phyloP scores from a whole-genome alignment of 1,140 invertebrate species.

The Trichomalopsis sarcophagae region DNA sequence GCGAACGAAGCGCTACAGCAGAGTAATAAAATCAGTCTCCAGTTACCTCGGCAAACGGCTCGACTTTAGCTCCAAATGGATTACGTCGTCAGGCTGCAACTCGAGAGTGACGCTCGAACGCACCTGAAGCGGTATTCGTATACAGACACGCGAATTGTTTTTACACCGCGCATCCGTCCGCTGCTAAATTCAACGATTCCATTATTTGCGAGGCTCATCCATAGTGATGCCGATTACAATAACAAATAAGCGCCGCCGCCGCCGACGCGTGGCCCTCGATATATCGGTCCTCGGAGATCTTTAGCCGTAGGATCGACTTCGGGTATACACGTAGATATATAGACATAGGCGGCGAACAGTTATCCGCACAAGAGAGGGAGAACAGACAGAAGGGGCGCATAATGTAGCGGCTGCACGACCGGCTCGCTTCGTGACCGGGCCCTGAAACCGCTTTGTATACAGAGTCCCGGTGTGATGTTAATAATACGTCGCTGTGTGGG shows the following conservation, averaged over 20 bases:
- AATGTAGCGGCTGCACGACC: slow-evolving; percentile 52
- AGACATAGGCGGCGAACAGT: background rate
- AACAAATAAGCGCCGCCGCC: slow-evolving; percentile 67
- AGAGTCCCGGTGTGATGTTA: background rate
- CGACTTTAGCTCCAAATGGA: background rate
- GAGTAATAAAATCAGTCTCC: background rate
- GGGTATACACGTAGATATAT: background rate
- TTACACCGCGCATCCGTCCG: slow-evolving; percentile 52
- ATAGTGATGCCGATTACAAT: slow-evolving; percentile 72
- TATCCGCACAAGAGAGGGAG: background rate
- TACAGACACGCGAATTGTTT: slow-evolving; percentile 53
- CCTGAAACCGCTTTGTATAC: slow-evolving; percentile 27
- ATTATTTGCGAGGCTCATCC: slow-evolving; percentile 69
- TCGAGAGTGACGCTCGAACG: slow-evolving; percentile 24
- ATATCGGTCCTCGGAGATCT: slow-evolving; percentile 62
- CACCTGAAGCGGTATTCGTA: too few relatives aligned
- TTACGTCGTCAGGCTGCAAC: background rate
- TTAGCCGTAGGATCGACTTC: background rate
- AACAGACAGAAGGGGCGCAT: background rate
- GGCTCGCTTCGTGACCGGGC: slow-evolving; percentile 50
- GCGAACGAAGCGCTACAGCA: background rate
- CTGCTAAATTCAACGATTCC: slow-evolving; percentile 65
- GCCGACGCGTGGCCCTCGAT: slow-evolving; percentile 43
- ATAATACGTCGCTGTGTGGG: background rate
- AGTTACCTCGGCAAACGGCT: background rate